phyloP scores from a whole-genome alignment of 2,113 vertebrate genomes.

The Tringa solitaria region DNA sequence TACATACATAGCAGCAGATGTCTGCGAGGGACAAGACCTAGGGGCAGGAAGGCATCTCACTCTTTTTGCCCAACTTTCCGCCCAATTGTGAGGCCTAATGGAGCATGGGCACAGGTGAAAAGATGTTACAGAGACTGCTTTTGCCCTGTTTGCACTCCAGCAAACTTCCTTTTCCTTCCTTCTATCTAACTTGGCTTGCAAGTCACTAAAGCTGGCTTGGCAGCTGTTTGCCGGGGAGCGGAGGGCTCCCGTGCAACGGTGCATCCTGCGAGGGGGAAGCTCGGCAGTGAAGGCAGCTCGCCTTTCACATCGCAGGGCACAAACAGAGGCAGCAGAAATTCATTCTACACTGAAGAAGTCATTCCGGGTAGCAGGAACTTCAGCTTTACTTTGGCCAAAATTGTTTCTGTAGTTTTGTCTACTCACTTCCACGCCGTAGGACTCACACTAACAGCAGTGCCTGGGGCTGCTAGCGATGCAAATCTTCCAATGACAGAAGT shows the following conservation, averaged over 20 bases:
- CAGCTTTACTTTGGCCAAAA: neutral
- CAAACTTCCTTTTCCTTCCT: neutral
- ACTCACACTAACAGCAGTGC: neutral
- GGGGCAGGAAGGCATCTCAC: neutral
- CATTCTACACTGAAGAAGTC: neutral
- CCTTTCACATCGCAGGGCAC: neutral
- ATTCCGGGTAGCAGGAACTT: neutral
- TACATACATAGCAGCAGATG: accelerated
- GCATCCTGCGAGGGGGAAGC: neutral
- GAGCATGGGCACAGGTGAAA: neutral
- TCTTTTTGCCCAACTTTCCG: neutral
- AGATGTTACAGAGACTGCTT: neutral
- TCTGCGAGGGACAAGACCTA: accelerated
- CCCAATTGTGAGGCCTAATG: neutral
- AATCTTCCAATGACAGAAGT: neutral
- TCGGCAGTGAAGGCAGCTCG: neutral
- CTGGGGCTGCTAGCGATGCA: neutral
- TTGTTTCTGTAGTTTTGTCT: neutral
- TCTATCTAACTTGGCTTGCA: neutral
- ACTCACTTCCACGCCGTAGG: neutral
- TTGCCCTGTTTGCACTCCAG: neutral
- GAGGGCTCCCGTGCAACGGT: neutral
- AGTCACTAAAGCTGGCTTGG: neutral
- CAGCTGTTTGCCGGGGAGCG: neutral
- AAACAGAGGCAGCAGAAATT: neutral